Evolutionary conservation across 2,888 invertebrate genomes (phyloP).

Genomic region (Drosophila algonquin): DNA sequence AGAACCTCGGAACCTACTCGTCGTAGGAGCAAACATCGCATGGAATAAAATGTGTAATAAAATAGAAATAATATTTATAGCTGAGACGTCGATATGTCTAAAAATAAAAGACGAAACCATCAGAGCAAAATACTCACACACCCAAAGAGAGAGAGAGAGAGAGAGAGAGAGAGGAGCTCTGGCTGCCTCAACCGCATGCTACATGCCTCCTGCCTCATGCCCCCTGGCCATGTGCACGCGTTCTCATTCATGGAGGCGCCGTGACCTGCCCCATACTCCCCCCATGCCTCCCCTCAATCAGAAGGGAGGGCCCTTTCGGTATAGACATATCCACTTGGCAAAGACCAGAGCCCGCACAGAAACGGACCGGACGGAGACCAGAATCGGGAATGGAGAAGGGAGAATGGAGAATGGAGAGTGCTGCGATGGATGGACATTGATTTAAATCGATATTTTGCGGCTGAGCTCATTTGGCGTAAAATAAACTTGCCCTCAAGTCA

Average conservation of each 20-base stretch:
- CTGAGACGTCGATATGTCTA: slow-evolving; percentile 77
- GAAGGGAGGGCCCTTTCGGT: slow-evolving; percentile 8
- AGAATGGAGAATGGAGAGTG: slow-evolving; percentile 17
- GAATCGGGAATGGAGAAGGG: not conserved
- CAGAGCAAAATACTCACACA: slow-evolving; percentile 9
- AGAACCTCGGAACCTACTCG: not conserved
- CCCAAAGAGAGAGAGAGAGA: not conserved
- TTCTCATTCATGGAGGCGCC: slow-evolving; percentile 70
- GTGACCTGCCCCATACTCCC: slow-evolving; percentile 68
- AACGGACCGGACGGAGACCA: slow-evolving; percentile 6
- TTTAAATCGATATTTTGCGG: slow-evolving; percentile 80
- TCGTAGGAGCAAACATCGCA: slow-evolving; percentile 53
- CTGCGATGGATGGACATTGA: slow-evolving; percentile 60
- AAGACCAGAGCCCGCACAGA: too few relatives aligned
- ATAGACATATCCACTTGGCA: slow-evolving; percentile 54
- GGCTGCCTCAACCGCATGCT: slow-evolving; percentile 43
- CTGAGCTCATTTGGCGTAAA: slow-evolving; percentile 78
- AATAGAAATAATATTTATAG: slow-evolving; percentile 79
- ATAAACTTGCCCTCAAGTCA: slow-evolving; percentile 76
- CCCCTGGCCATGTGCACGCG: slow-evolving; percentile 62
- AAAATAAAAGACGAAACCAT: slow-evolving; percentile 59
- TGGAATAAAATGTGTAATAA: slow-evolving; percentile 75
- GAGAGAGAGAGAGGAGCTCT: not conserved
- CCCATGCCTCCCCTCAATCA: not conserved
- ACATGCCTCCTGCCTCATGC: slow-evolving; percentile 13